These are phyloP conservation scores for Caenorhabditis zanzibari DNA, from an alignment of 2,888 invertebrate genomes.

Conservation along the genomic window DNA sequence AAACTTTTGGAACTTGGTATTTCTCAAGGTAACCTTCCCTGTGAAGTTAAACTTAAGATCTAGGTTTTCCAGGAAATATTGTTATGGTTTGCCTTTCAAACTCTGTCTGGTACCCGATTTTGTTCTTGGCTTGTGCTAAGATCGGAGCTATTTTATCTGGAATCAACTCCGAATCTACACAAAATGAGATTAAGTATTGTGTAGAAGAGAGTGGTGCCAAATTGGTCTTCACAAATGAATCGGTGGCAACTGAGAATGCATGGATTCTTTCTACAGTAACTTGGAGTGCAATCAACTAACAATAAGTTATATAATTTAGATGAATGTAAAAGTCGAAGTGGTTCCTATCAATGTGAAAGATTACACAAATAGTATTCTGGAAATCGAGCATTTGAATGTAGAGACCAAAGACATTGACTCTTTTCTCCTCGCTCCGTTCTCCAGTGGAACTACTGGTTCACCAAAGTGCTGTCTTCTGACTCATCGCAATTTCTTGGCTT, in stretches of 20 bases:
- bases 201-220: conserved; percentile 46
- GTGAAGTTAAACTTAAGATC: background rate
- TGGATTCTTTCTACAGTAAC: conserved; percentile 3
- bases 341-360: conserved; percentile 13
- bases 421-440: conserved; percentile 73
- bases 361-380: conserved; percentile 15
- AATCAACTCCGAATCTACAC: conserved; percentile 66
- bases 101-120: conserved; percentile 72
- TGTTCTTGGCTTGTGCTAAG: conserved; percentile 73
- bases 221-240: conserved; percentile 28
- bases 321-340: conserved; percentile 9
- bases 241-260: background rate
- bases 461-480: conserved; percentile 80
- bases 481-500: conserved; percentile 79
- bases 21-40: conserved; percentile 16
- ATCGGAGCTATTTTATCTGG: conserved; percentile 74
- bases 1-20: conserved; percentile 28
- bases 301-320: too few relatives aligned
- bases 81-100: conserved; percentile 75
- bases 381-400: background rate
- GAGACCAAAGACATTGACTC: conserved; percentile 55
- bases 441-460: conserved; percentile 78
- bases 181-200: conserved; percentile 55
- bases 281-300: background rate
- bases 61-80: conserved; percentile 62